phyloP scores from a whole-genome alignment of 2,113 vertebrate genomes.

The Coturnix japonica region DNA sequence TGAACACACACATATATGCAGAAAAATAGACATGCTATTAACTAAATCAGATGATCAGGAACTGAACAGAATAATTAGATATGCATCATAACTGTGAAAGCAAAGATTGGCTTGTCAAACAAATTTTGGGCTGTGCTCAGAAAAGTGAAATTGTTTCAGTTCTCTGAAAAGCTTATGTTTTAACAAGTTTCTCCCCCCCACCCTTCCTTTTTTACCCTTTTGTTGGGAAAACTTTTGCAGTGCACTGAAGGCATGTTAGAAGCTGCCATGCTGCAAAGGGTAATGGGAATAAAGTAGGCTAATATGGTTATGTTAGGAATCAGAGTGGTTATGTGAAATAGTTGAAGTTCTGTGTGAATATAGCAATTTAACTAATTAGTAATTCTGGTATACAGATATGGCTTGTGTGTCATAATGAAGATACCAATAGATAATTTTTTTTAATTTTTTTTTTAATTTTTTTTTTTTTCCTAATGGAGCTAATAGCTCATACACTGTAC shows the following conservation, averaged over 20 bases:
- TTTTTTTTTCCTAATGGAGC: not conserved
- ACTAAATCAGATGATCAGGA: not conserved
- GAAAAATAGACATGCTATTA: not conserved
- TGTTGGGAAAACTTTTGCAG: not conserved
- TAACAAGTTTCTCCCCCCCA: not conserved
- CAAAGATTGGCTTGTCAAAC: not conserved
- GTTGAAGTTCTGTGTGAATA: not conserved
- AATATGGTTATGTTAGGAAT: not conserved
- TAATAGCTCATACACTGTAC: not conserved
- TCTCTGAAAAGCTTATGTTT: not conserved
- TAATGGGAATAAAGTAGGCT: not conserved
- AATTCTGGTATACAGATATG: not conserved
- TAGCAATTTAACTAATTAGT: not conserved
- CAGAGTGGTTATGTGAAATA: not conserved
- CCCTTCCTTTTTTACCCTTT: not conserved
- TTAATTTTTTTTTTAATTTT: not conserved
- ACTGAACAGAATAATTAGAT: not conserved
- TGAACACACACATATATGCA: accelerated
- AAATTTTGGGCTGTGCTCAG: not conserved
- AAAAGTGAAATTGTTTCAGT: not conserved
- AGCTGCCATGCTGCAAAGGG: not conserved
- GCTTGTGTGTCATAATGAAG: not conserved
- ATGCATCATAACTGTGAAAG: not conserved
- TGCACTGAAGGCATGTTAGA: not conserved
- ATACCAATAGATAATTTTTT: not conserved